Evolutionary conservation across 2,888 invertebrate species (phyloP).

Genomic region (Plemyria rubiginata): DNA sequence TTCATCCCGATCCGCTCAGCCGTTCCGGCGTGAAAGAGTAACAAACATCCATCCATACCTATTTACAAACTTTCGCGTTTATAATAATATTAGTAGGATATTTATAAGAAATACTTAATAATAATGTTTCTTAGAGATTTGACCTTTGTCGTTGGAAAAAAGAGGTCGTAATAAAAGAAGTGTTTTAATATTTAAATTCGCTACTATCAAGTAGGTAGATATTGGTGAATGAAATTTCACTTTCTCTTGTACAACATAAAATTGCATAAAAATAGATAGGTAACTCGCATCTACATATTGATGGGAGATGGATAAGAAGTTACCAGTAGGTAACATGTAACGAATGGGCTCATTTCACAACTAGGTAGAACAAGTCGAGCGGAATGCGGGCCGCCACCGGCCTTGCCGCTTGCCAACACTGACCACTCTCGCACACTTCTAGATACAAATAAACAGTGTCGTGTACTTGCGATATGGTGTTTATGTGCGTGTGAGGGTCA

Average conservation of each 20-base stretch:
- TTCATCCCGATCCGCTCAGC: no score
- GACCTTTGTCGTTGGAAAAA: background rate
- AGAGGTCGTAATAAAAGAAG: background rate
- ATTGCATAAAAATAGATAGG: conserved; percentile 35
- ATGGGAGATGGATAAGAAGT: conserved; percentile 60
- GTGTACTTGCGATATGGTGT: conserved; percentile 52
- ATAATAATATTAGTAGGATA: no score
- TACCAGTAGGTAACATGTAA: conserved; percentile 45
- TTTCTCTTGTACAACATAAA: conserved; percentile 33
- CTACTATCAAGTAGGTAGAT: background rate
- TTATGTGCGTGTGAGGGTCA: conserved; percentile 57
- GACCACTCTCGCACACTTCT: conserved; percentile 74
- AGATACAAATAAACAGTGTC: conserved; percentile 63
- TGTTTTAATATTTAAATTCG: background rate
- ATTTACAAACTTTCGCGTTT: no score
- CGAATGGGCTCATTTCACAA: conserved; percentile 78
- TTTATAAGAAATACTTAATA: no score
- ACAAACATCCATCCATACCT: no score
- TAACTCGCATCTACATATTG: conserved; percentile 51
- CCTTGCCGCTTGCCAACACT: conserved; percentile 80
- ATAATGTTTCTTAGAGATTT: no score
- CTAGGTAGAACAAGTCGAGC: conserved; percentile 63
- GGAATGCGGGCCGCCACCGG: conserved; percentile 78
- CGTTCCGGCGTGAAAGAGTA: no score
- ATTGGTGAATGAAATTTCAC: conserved; percentile 39